Evolutionary conservation across 2,113 vertebrate genomes (phyloP), one percentile per base, ranked within the genome.

Genomic region (Aptenodytes patagonicus): DNA sequence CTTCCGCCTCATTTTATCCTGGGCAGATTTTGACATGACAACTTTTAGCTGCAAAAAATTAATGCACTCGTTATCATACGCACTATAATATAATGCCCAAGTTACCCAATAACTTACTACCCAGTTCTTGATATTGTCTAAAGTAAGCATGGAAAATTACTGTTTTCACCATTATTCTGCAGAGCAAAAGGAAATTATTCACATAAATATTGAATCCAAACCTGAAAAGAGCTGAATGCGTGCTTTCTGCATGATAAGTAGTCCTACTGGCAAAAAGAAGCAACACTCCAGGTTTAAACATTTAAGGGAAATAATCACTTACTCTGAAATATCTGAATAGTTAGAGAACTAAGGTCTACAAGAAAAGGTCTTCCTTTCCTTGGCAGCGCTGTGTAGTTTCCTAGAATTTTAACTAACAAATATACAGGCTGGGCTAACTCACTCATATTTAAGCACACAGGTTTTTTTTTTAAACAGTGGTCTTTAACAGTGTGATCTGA

Each of bases 1-100:
- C 61, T 95, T 99, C 91, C 90, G 95, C 69, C 97, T 98, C 96
- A 98, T 97, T 93, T 98, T 99, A 22, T 99, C 98, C 88, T 97
- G 98, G 47, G 98, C 95, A 69, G 98, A 98, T 93, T 98, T 98
- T 16, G 98, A 97, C 86, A 98, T 91, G 76, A 97, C 97, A 82
- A 97, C 91, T 97, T 97, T 98, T 54, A 98, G 83, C 99, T 99
- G 97, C 25, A 93, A 65, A 46, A 93, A 57, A 83, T 58, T 5
- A 91, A 73, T 6, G 6, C 12, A 17, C 17, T 11, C 38, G 4
- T 34, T 26, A 64, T 7, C 10, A 49, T 12, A 70, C 2, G 12
- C 16, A 26, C 8, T 55, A 38, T 25, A 49, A 29, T 15, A 49
- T 7, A 65, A 90, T 5, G 16, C 18, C 6, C 7, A 54, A 29